phyloP scores from a whole-genome alignment of 2,888 invertebrate genomes.

The Sericinus montela region DNA sequence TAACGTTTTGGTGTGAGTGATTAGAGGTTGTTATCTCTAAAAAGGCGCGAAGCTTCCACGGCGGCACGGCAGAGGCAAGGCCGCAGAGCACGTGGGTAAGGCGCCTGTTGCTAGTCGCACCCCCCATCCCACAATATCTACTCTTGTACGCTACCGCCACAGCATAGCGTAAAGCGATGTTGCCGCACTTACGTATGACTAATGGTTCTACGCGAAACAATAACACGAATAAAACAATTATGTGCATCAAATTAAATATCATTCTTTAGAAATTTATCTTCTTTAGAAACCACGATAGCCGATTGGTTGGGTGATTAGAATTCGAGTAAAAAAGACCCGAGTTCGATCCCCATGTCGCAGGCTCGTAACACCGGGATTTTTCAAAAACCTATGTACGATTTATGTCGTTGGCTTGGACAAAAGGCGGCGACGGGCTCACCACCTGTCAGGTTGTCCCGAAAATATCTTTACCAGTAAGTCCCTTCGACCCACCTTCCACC shows the following conservation, averaged over 20 bases:
- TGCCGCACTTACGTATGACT: slow-evolving; percentile 53
- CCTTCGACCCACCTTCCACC: too few relatives aligned
- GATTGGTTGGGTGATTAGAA: too few relatives aligned
- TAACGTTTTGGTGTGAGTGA: slow-evolving; percentile 40
- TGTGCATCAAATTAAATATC: neutral
- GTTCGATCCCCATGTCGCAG: too few relatives aligned
- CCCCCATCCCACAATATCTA: slow-evolving; percentile 28
- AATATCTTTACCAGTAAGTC: too few relatives aligned
- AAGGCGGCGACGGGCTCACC: too few relatives aligned
- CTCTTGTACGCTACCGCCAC: slow-evolving; percentile 26
- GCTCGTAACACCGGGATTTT: too few relatives aligned
- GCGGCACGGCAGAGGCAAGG: slow-evolving; percentile 68
- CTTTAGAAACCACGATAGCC: too few relatives aligned
- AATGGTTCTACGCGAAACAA: slow-evolving; percentile 21
- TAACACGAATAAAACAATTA: slow-evolving; percentile 1
- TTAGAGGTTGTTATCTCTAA: slow-evolving; percentile 59
- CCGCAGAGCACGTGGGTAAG: slow-evolving; percentile 65
- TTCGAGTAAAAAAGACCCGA: too few relatives aligned
- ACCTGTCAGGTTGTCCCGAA: too few relatives aligned
- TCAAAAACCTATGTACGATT: too few relatives aligned
- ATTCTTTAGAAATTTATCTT: too few relatives aligned
- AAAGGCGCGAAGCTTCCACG: slow-evolving; percentile 69
- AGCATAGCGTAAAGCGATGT: slow-evolving; percentile 44
- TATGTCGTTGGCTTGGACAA: too few relatives aligned
- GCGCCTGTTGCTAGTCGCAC: slow-evolving; percentile 70